phyloP scores from a whole-genome alignment of 2,113 vertebrate species.

The Psilopsiagon aymara region DNA sequence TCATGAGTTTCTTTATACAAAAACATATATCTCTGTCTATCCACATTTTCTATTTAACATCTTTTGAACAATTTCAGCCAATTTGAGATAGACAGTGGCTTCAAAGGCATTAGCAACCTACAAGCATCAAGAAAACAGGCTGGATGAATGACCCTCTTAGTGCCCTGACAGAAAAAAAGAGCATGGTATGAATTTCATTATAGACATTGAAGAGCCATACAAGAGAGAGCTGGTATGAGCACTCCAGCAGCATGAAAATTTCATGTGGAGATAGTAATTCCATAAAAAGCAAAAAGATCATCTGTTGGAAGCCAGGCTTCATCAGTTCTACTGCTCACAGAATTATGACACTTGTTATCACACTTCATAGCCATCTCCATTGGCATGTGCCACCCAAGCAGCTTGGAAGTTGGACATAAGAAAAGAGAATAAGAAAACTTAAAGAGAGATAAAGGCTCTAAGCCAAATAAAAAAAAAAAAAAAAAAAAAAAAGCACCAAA shows the following conservation, averaged over 20 bases:
- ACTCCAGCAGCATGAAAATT: not conserved
- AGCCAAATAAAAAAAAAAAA: not conserved
- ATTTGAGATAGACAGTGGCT: not conserved
- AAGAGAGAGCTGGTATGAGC: not conserved
- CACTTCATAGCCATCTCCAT: not conserved
- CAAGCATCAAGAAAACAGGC: not conserved
- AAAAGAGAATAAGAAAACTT: not conserved
- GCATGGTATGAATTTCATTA: not conserved
- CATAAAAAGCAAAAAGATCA: not conserved
- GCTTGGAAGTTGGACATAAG: not conserved
- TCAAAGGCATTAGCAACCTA: not conserved
- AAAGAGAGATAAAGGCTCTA: not conserved
- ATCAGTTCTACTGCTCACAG: not conserved
- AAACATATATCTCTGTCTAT: not conserved
- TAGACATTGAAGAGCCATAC: not conserved
- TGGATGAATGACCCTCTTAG: constrained; percentile 7
- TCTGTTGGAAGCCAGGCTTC: not conserved
- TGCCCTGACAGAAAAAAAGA: not conserved
- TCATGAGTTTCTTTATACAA: not conserved
- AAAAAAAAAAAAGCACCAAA: too few relatives aligned
- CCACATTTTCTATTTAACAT: not conserved
- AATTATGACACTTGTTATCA: not conserved
- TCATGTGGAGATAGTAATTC: not conserved
- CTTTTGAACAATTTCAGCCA: not conserved
- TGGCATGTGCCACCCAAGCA: not conserved